phyloP scores from a whole-genome alignment of 2,888 invertebrate genomes.

The Cosmia trapezina region DNA sequence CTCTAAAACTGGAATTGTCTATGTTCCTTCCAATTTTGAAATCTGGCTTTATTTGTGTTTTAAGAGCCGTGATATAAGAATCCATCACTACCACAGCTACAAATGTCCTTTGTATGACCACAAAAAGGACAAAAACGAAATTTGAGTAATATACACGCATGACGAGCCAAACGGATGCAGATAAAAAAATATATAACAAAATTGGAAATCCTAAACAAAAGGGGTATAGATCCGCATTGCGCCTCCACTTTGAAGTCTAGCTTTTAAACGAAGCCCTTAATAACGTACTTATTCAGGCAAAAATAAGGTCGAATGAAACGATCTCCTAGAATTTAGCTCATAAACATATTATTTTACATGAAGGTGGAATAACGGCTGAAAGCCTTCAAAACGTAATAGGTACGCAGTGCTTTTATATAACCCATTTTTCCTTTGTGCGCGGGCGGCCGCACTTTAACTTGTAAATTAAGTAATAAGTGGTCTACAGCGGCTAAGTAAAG shows the following conservation, averaged over 20 bases:
- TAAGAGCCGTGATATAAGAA: not conserved
- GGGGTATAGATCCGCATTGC: not conserved
- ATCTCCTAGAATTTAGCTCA: conserved; percentile 52
- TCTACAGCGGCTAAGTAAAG: conserved; percentile 64
- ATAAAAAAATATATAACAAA: not conserved
- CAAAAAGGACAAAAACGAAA: not conserved
- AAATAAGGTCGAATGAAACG: conserved; percentile 53
- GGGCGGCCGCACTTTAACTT: conserved; percentile 68
- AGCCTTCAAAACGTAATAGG: conserved; percentile 66
- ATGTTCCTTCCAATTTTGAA: not conserved
- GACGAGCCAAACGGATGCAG: conserved; percentile 15
- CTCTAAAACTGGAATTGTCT: no score
- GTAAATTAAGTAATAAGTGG: conserved; percentile 73
- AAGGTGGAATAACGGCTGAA: conserved; percentile 60
- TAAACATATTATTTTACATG: conserved; percentile 65
- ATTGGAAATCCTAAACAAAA: conserved; percentile 30
- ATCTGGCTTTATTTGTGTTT: not conserved
- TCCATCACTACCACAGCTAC: no score
- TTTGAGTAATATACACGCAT: not conserved
- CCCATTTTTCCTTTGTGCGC: conserved; percentile 69
- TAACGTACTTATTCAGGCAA: conserved; percentile 44
- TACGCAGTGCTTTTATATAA: conserved; percentile 67
- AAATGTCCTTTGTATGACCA: not conserved
- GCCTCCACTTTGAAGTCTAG: conserved; percentile 8
- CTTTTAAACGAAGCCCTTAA: conserved; percentile 44